Percentiles rank a stretch among this genome's conserved stretches.
These are phyloP conservation scores for Mamestra brassicae DNA, from an alignment of 2,888 invertebrate species.

Conservation along the genomic window DNA sequence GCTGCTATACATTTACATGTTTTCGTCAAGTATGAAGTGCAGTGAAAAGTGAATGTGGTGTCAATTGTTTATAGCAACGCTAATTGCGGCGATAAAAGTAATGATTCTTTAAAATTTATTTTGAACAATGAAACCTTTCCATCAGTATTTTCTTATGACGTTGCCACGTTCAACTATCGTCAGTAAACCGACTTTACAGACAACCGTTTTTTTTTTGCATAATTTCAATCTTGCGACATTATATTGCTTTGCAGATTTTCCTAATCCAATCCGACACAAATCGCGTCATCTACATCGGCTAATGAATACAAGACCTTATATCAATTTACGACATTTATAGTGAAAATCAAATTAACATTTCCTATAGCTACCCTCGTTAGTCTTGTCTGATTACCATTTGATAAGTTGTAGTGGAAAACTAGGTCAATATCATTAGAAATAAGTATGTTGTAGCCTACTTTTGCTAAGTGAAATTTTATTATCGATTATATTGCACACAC, in stretches of 20 bases:
- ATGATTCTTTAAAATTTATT: too few relatives aligned
- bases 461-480: slow-evolving; percentile 31
- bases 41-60: too few relatives aligned
- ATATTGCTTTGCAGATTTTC: not conserved
- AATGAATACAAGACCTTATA: not conserved
- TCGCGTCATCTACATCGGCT: not conserved
- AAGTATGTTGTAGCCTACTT: not conserved
- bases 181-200: too few relatives aligned
- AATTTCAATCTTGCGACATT: too few relatives aligned
- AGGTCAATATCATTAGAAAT: slow-evolving; percentile 2
- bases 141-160: too few relatives aligned
- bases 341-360: slow-evolving; percentile 29
- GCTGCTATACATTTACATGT: too few relatives aligned
- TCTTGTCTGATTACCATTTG: slow-evolving; percentile 2
- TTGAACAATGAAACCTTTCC: too few relatives aligned
- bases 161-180: too few relatives aligned
- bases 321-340: not conserved
- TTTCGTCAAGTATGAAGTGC: too few relatives aligned
- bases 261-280: not conserved
- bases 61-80: too few relatives aligned
- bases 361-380: not conserved
- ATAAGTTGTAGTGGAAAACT: slow-evolving; percentile 7
- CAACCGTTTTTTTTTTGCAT: too few relatives aligned
- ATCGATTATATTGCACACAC: not conserved
- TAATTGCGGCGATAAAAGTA: too few relatives aligned